A percentile compares a stretch with the other conserved stretches of the same genome.
Conservation (phyloP, 2,797 vertebrate genomes). For the Hypotaenidia philippensis region DNA sequence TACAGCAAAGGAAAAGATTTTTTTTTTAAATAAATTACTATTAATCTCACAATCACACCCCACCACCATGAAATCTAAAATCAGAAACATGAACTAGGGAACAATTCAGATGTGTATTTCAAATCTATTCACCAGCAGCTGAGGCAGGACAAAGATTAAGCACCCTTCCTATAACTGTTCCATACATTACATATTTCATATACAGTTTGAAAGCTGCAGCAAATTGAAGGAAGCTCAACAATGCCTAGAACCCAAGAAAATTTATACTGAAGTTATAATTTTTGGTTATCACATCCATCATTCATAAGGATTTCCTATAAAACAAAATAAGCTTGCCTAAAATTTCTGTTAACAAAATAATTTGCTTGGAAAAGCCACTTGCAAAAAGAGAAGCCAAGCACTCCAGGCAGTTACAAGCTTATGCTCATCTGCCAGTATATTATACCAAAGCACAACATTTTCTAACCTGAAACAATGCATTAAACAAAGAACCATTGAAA, state of each 20-base stretch:
- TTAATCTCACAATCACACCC: background rate
- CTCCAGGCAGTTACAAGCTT: background rate
- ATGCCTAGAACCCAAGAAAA: background rate
- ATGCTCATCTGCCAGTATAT: background rate
- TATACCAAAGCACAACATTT: background rate
- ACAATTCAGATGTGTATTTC: background rate
- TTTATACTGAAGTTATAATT: background rate
- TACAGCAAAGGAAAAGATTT: background rate
- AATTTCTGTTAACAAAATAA: background rate
- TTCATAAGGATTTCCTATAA: background rate
- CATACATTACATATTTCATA: background rate
- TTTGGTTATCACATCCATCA: background rate
- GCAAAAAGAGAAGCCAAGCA: background rate
- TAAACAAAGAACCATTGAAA: background rate
- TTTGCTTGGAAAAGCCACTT: background rate
- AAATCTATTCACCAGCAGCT: background rate
- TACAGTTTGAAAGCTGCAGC: background rate
- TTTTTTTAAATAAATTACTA: background rate
- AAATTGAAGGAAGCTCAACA: background rate
- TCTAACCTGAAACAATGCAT: background rate
- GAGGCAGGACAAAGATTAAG: background rate
- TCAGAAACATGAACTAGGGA: background rate
- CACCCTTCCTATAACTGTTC: background rate
- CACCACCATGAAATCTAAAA: background rate
- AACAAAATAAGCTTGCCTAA: background rate